phyloP scores from a whole-genome alignment of 2,797 vertebrate genomes.

The Phoxinus dragarum region DNA sequence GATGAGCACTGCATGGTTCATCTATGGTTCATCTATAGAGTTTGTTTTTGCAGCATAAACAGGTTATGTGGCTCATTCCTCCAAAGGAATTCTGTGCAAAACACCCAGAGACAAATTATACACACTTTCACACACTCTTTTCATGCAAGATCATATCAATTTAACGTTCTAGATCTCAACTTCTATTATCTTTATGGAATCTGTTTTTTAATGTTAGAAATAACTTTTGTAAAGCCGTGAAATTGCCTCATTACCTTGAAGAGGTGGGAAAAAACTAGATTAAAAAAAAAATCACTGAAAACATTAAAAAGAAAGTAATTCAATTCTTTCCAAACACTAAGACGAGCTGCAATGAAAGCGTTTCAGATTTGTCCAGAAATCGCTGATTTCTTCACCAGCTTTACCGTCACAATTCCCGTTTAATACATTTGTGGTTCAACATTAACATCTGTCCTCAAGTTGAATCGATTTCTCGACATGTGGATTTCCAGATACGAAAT shows the following conservation, averaged over 20 bases:
- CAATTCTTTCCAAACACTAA: background rate
- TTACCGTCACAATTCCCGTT: background rate
- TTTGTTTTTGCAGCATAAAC: conserved; percentile 14
- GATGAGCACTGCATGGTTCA: background rate
- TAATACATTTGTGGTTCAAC: background rate
- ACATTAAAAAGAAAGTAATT: background rate
- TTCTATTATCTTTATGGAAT: background rate
- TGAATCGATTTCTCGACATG: conserved; percentile 7
- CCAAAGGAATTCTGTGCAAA: background rate
- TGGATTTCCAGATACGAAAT: background rate
- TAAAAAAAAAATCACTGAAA: background rate
- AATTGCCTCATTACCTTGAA: background rate
- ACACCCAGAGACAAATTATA: background rate
- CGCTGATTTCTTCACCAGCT: conserved; percentile 25
- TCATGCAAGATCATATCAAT: background rate
- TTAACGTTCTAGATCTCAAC: background rate
- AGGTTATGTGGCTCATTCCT: background rate
- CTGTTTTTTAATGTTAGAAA: background rate
- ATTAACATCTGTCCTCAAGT: background rate
- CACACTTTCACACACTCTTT: background rate
- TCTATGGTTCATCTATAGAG: background rate
- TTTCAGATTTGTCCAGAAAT: background rate
- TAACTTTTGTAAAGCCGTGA: background rate
- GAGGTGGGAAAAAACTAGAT: background rate
- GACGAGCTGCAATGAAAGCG: background rate